These are phyloP conservation scores for Ranitomeya imitator DNA, from an alignment of 2,113 vertebrate species.

Conservation along the genomic window DNA sequence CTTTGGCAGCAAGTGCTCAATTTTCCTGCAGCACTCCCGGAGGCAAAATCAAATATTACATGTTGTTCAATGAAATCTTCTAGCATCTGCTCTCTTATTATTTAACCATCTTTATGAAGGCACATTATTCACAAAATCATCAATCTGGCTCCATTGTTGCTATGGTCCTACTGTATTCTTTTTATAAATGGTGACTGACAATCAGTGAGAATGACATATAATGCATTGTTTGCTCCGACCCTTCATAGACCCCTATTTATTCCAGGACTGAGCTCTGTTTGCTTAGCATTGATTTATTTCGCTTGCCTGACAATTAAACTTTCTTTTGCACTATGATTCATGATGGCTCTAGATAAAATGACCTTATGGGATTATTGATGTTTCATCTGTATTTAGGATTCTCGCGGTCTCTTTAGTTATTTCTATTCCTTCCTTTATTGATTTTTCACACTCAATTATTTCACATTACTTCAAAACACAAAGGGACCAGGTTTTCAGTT, in stretches of 20 bases:
- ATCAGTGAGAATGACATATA: background rate
- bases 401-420: background rate
- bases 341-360: background rate
- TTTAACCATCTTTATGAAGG: background rate
- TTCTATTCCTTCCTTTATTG: background rate
- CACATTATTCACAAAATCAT: background rate
- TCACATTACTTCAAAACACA: background rate
- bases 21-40: background rate
- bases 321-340: background rate
- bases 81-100: background rate
- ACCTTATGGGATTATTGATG: slow-evolving; percentile 9
- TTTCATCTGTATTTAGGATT: slow-evolving; percentile 2
- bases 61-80: background rate
- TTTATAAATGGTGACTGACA: background rate
- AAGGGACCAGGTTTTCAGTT: background rate
- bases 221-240: background rate
- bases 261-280: background rate
- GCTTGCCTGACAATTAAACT: background rate
- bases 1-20: background rate
- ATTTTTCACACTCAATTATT: background rate
- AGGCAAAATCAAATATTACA: background rate
- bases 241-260: background rate
- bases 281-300: background rate
- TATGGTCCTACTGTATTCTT: background rate
- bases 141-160: background rate